Evolutionary conservation across 2,888 invertebrate species (phyloP).

Genomic region (Drosophila nigricruria): DNA sequence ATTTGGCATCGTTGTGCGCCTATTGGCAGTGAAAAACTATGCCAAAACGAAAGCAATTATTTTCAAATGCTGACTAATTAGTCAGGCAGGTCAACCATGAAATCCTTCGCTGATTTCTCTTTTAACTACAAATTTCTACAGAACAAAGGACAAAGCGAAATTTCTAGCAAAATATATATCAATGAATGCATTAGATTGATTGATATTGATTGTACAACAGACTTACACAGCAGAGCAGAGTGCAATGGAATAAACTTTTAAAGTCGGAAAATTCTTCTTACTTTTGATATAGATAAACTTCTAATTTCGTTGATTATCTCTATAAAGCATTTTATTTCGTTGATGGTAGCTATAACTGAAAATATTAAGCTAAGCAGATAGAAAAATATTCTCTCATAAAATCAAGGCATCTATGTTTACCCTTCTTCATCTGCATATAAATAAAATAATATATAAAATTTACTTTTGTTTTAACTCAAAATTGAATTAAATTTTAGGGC

Average conservation of each 20-base stretch:
- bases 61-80: conserved; percentile 30
- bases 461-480: too few species aligned
- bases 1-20: conserved; percentile 13
- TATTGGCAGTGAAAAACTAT: conserved; percentile 18
- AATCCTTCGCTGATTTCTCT: neutral
- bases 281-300: neutral
- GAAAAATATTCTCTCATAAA: too few species aligned
- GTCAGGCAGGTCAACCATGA: conserved; percentile 4
- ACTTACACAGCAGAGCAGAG: too few species aligned
- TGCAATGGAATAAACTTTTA: neutral
- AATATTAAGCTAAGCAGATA: too few species aligned
- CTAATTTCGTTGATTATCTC: too few species aligned
- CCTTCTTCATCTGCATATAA: too few species aligned
- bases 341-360: too few species aligned
- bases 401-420: too few species aligned
- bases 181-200: neutral
- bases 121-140: too few species aligned
- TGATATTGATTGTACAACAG: neutral
- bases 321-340: too few species aligned
- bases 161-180: neutral
- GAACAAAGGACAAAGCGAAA: neutral
- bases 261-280: neutral
- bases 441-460: too few species aligned
- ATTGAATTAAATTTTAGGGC: too few species aligned
- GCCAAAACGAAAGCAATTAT: conserved; percentile 26